Conservation (phyloP, 2,888 invertebrate species). For the Lycia hirtaria region DNA sequence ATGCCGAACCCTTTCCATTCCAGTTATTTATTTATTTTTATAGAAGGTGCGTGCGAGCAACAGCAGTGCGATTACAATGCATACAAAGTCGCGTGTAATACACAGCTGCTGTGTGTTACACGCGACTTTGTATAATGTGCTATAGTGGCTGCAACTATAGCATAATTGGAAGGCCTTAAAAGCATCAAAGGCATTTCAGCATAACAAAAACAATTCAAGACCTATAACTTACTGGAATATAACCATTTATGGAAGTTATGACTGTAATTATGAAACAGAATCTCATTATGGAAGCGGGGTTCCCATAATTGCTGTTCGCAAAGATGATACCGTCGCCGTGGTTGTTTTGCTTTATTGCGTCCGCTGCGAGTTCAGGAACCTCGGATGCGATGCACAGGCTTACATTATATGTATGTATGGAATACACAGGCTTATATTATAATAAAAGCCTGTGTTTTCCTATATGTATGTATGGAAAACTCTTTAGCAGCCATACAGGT, state of each 20-base stretch:
- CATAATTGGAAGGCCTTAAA: background rate
- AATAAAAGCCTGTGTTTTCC: no score
- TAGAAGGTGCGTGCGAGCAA: no score
- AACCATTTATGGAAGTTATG: background rate
- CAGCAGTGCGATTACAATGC: no score
- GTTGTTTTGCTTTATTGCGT: slow-evolving; percentile 41
- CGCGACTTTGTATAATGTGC: no score
- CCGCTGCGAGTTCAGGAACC: slow-evolving; percentile 45
- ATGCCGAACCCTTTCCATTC: no score
- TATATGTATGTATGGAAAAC: no score
- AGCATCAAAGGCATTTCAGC: background rate
- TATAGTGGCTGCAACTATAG: no score
- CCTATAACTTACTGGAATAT: slow-evolving; percentile 1
- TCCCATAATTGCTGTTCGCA: slow-evolving; percentile 37
- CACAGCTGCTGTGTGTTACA: no score
- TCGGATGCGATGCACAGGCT: slow-evolving; percentile 8
- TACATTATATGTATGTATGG: background rate
- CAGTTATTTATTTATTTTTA: no score
- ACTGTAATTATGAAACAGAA: slow-evolving; percentile 33
- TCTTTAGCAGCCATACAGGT: no score
- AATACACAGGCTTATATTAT: background rate
- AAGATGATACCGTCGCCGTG: slow-evolving; percentile 28
- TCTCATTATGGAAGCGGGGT: slow-evolving; percentile 30
- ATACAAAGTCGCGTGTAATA: no score
- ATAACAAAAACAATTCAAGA: background rate